Percentiles rank a stretch among this genome's conserved stretches.
phyloP scores from a whole-genome alignment of 2,113 vertebrate species.

The Corvus moneduloides region DNA sequence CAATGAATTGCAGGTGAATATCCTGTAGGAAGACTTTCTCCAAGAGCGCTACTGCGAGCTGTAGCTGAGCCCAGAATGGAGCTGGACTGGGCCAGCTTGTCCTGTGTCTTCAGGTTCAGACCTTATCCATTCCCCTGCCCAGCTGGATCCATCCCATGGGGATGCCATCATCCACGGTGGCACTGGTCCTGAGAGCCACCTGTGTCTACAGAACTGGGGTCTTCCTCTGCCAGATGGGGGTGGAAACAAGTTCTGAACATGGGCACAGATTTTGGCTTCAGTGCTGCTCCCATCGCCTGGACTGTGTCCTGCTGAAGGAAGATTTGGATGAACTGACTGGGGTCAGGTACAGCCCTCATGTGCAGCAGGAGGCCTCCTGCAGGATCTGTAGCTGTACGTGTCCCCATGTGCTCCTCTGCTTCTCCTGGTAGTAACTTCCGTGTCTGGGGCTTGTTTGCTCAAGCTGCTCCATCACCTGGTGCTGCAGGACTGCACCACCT shows the following conservation, averaged over 20 bases:
- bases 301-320: neutral
- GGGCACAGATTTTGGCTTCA: neutral
- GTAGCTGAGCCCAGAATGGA: neutral
- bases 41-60: neutral
- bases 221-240: neutral
- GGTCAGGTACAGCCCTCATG: accelerated
- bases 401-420: neutral
- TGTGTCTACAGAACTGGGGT: neutral
- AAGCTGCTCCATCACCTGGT: neutral
- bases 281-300: neutral
- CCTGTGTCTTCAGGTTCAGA: neutral
- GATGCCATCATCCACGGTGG: accelerated
- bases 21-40: neutral
- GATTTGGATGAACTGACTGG: neutral
- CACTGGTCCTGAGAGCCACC: neutral
- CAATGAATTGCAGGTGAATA: neutral
- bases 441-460: neutral
- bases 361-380: neutral
- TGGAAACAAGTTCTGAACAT: neutral
- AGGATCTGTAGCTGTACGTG: neutral
- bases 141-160: neutral
- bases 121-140: neutral
- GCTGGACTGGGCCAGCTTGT: neutral
- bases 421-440: neutral
- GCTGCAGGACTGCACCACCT: neutral